phyloP scores from a whole-genome alignment of 2,797 vertebrate species.

The Pterois miles region DNA sequence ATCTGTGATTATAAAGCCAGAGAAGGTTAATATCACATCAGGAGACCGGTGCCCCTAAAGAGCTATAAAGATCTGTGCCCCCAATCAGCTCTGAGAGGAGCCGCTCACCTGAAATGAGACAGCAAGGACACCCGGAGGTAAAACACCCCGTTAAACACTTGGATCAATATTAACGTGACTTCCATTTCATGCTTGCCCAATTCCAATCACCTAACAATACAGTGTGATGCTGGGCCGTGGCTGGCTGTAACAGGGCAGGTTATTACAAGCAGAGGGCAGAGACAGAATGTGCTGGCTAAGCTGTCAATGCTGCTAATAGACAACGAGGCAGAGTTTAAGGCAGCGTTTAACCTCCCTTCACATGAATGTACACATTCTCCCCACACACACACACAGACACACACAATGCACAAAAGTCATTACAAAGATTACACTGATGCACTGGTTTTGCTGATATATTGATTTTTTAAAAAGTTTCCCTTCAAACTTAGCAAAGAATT shows the following conservation, averaged over 20 bases:
- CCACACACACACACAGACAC: slow-evolving; percentile 8
- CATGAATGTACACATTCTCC: slow-evolving; percentile 31
- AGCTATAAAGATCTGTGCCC: slow-evolving; percentile 72
- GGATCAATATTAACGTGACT: slow-evolving; percentile 99
- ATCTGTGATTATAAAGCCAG: slow-evolving; percentile 59
- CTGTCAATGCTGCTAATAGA: slow-evolving; percentile 95
- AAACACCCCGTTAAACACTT: slow-evolving; percentile 91
- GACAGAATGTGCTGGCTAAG: slow-evolving; percentile 92
- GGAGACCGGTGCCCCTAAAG: slow-evolving; percentile 39
- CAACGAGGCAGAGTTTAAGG: slow-evolving; percentile 84
- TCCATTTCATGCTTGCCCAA: slow-evolving; percentile 99
- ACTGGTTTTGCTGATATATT: not conserved
- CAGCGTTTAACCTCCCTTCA: slow-evolving; percentile 77
- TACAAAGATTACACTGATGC: slow-evolving; percentile 12
- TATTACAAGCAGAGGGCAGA: slow-evolving; percentile 90
- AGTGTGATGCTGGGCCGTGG: slow-evolving; percentile 88
- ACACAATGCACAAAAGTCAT: slow-evolving; percentile 13
- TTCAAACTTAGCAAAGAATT: not conserved
- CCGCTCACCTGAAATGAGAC: slow-evolving; percentile 87
- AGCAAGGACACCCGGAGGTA: slow-evolving; percentile 94
- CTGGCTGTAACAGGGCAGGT: slow-evolving; percentile 89
- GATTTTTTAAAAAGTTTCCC: not conserved
- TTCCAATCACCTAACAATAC: slow-evolving; percentile 96
- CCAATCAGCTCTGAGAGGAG: slow-evolving; percentile 73
- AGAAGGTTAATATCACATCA: slow-evolving; percentile 62